phyloP scores from a whole-genome alignment of 2,113 vertebrate species.

The Gallinago paraguaiae region DNA sequence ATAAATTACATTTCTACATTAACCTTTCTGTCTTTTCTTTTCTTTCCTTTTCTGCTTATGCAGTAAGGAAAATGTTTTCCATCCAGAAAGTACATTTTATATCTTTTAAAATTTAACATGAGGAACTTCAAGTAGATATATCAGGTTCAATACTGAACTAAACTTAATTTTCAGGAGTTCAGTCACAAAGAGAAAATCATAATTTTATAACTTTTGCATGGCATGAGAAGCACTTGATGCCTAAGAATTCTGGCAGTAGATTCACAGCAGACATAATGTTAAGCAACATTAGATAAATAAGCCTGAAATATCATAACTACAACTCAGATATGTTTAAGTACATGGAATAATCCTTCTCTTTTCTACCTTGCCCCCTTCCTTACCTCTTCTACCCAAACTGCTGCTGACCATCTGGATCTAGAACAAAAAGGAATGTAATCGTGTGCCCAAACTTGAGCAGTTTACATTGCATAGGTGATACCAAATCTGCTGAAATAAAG shows the following conservation, averaged over 20 bases:
- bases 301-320: neutral
- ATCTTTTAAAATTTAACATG: neutral
- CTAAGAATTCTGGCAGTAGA: neutral
- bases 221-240: neutral
- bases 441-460: accelerated
- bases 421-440: neutral
- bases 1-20: constrained; percentile 79
- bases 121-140: neutral
- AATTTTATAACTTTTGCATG: neutral
- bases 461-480: neutral
- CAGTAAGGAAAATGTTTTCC: neutral
- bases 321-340: neutral
- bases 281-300: neutral
- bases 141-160: neutral
- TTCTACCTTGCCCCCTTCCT: neutral
- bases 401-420: neutral
- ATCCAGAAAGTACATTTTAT: neutral
- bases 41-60: neutral
- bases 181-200: neutral
- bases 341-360: neutral
- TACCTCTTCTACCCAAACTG: neutral
- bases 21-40: constrained; percentile 56
- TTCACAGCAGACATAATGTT: neutral
- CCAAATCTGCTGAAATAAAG: neutral
- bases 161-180: neutral